phyloP scores from a whole-genome alignment of 1,140 invertebrate species.

The Drosophila mauritiana region DNA sequence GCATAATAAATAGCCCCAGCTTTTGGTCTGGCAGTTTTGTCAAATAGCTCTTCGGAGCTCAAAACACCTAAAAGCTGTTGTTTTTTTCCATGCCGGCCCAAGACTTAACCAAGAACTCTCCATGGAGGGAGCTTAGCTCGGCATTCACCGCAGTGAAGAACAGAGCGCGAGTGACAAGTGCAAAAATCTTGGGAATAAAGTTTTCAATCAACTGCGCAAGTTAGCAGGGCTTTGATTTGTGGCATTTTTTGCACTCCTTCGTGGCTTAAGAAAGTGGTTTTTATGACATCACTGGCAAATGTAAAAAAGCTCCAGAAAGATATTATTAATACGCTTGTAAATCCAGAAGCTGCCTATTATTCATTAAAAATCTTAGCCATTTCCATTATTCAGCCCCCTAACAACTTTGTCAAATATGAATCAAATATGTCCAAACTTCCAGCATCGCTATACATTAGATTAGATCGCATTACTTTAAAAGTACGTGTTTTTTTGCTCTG shows the following conservation, averaged over 20 bases:
- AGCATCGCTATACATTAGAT: slow-evolving; percentile 8
- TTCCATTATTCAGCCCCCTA: no score
- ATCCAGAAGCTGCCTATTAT: no score
- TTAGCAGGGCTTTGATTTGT: slow-evolving; percentile 26
- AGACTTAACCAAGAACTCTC: slow-evolving; percentile 1
- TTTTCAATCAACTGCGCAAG: slow-evolving; percentile 68
- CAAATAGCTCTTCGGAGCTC: slow-evolving; percentile 64
- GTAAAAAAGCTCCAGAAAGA: no score
- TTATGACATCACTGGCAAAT: no score
- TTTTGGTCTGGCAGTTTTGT: slow-evolving; percentile 75
- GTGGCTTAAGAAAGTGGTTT: not conserved
- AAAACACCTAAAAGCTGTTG: slow-evolving; percentile 74
- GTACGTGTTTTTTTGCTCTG: slow-evolving; percentile 1
- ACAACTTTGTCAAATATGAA: not conserved
- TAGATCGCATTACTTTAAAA: slow-evolving; percentile 5
- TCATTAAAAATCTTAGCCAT: no score
- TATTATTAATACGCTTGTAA: no score
- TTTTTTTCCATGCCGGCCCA: slow-evolving; percentile 18
- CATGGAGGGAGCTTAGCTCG: slow-evolving; percentile 30
- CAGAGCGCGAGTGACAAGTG: slow-evolving; percentile 2
- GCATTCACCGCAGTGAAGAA: slow-evolving; percentile 2
- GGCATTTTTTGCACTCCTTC: not conserved
- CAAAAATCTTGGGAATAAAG: slow-evolving; percentile 38
- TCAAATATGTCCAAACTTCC: slow-evolving; percentile 1
- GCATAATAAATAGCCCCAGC: slow-evolving; percentile 76